Base-by-base conservation (phyloP, 1,140 invertebrate species). In the Pygmarrhopalites habei region DNA sequence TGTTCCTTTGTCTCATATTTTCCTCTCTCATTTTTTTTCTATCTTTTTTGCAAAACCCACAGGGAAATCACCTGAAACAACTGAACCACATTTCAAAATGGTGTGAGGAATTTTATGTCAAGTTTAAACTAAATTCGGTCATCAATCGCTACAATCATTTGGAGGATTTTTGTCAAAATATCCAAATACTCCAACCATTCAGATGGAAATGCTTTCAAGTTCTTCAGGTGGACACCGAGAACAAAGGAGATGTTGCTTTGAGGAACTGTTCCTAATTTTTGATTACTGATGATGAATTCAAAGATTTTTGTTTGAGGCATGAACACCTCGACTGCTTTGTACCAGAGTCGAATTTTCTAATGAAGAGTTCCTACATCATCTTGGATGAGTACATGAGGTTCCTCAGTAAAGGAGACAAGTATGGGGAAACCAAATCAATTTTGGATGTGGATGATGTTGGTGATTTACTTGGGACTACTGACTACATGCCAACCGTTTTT, bases 381-480 rank as follows among this genome's bases (percentile, higher is more conserved):
- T 64, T 80, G 47, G 79, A 80, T 64, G 79, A 80, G 74, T 76
- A 77, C 75, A 79, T 81, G 78, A 52, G 79, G 60, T 81, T 81
- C 69, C 69, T 81, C n/a, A 77, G 79, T 60, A 79, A 78, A 59
- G 72, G 71, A 1, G 66, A 71, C 39, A 77, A 75, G n/a, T 67
- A 71, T 12, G 49, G 25, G 7, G 49, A 52, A 23, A 26, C 49
- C 14, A 59, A 43, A 25, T 59, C 57, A 3, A 59, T 59, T 25
- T 26, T 59, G 39, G 57, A 59, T 21, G 39, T 46, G 73, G 79
- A 17, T 26, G 77, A 78, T 10, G 77, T 80, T 0, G 58, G 72
- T 23, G 72, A 77, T 35, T 77, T 78, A 1, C 62, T 81, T 12
- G 64, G 72, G 25, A 72, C 74, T 62, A 78, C 77, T 44, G 79